Percentiles rank a stretch among this genome's conserved stretches.
Evolutionary conservation across 2,113 vertebrate genomes (phyloP).

Genomic region (Marmota monax): DNA sequence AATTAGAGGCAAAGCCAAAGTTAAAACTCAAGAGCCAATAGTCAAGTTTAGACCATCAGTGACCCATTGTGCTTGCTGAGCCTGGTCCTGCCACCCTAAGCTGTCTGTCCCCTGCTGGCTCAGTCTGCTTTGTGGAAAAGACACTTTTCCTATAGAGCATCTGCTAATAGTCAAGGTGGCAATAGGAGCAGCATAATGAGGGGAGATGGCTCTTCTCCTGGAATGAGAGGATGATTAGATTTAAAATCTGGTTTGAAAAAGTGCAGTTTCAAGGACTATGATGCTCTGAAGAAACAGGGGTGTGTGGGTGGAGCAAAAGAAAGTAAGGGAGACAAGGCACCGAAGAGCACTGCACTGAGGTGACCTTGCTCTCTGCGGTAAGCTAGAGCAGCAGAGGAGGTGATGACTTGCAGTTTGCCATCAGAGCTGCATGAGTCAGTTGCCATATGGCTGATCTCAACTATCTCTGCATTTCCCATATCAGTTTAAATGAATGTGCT

Average conservation of each 20-base stretch:
- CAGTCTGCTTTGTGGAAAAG: neutral
- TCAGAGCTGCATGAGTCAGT: neutral
- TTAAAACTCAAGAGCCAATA: neutral
- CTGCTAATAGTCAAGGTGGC: too few species aligned
- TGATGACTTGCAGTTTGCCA: neutral
- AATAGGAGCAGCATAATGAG: neutral
- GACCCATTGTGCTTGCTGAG: neutral
- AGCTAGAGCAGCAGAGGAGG: neutral
- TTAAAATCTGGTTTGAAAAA: neutral
- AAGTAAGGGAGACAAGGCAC: neutral
- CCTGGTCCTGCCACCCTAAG: neutral
- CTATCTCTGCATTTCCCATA: neutral
- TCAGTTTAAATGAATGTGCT: neutral
- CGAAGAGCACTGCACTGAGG: fast-evolving
- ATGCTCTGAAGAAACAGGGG: neutral
- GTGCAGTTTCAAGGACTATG: neutral
- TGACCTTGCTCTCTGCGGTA: slow-evolving; percentile 33
- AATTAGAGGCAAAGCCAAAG: neutral
- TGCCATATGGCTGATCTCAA: neutral
- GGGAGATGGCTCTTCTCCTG: neutral
- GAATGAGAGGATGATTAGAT: neutral
- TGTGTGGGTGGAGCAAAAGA: neutral
- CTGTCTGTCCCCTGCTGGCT: neutral
- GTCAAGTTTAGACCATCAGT: neutral
- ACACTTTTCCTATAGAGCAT: neutral